Evolutionary conservation across 1,140 invertebrate genomes (phyloP).

Genomic region (Tetraneura akinire): DNA sequence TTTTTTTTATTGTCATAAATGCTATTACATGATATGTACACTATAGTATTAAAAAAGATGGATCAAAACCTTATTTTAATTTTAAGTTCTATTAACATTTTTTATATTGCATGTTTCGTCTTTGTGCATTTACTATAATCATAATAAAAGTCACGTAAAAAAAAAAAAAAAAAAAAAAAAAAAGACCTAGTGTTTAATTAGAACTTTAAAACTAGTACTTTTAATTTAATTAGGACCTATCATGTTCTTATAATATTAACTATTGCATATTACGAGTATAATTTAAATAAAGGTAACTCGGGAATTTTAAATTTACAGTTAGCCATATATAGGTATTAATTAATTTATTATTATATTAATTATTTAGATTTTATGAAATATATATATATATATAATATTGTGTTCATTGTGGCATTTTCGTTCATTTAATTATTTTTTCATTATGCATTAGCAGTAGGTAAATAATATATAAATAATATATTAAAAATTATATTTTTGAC

Average conservation of each 20-base stretch:
- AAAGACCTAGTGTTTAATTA: slow-evolving; percentile 22
- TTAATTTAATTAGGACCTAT: slow-evolving; percentile 31
- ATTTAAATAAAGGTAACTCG: too few relatives aligned
- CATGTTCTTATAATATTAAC: slow-evolving; percentile 18
- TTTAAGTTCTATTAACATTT: slow-evolving; percentile 21
- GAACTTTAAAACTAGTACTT: slow-evolving; percentile 13
- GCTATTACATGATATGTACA: not conserved
- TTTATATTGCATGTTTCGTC: slow-evolving; percentile 10
- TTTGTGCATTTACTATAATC: slow-evolving; percentile 19
- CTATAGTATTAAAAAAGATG: not conserved
- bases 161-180: too few relatives aligned
- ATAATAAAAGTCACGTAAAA: slow-evolving; percentile 27
- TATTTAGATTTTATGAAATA: too few relatives aligned
- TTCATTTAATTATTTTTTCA: not conserved
- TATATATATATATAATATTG: too few relatives aligned
- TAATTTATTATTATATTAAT: too few relatives aligned
- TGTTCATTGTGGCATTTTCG: not conserved
- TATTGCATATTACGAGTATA: not conserved
- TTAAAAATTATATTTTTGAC: not conserved
- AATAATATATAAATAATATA: too few relatives aligned
- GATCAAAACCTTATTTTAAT: slow-evolving; percentile 32
- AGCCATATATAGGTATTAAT: too few relatives aligned
- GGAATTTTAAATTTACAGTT: too few relatives aligned
- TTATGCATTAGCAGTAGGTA: too few relatives aligned
- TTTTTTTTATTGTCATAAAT: not conserved